Evolutionary conservation across 2,113 vertebrate species (phyloP).

Genomic region (Tauraco erythrolophus): DNA sequence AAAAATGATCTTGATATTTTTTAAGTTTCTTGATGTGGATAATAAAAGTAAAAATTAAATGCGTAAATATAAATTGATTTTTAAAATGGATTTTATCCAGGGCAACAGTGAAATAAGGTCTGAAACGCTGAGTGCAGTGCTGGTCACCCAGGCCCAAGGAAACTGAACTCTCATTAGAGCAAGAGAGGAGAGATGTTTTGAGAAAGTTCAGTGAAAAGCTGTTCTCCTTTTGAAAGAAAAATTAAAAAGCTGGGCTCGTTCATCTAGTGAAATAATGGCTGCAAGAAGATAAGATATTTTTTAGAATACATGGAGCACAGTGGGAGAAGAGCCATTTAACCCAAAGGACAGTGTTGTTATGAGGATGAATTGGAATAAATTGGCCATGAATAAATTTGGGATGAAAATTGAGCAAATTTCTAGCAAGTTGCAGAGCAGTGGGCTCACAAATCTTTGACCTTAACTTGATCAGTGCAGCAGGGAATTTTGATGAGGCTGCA

Average conservation of each 20-base stretch:
- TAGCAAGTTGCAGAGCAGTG: background rate
- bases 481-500: background rate
- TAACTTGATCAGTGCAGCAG: background rate
- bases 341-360: background rate
- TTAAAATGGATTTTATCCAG: background rate
- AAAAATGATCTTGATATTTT: background rate
- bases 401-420: conserved; percentile 4
- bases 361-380: conserved; percentile 13
- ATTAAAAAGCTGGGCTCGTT: background rate
- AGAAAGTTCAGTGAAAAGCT: background rate
- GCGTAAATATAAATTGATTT: background rate
- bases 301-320: background rate
- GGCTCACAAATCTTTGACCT: conserved; percentile 2
- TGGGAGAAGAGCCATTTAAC: background rate
- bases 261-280: background rate
- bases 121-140: background rate
- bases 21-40: background rate
- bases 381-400: background rate
- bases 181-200: background rate
- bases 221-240: background rate
- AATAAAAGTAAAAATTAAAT: background rate
- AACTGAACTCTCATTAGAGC: background rate
- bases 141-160: background rate
- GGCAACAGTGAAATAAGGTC: background rate
- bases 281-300: background rate